Conservation (phyloP, 2,888 invertebrate genomes). For the Corbicula japonica region DNA sequence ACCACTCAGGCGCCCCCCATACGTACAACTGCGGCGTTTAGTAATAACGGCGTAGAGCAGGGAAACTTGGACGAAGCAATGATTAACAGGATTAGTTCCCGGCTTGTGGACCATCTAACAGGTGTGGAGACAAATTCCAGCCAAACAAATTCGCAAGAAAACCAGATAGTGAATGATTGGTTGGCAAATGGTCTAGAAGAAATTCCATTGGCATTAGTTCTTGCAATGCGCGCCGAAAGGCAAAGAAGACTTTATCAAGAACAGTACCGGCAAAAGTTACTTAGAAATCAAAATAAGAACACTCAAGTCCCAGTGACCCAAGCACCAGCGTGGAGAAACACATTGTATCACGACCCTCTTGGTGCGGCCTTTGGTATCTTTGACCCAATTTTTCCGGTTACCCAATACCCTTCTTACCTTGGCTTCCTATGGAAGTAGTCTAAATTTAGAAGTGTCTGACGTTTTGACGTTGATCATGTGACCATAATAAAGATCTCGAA, state of each 20-base stretch:
- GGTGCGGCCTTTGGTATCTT: too few species aligned
- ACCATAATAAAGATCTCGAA: too few species aligned
- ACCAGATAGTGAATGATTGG: constrained; percentile 10
- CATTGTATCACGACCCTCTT: too few species aligned
- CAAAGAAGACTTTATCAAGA: not conserved
- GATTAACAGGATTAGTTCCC: constrained; percentile 27
- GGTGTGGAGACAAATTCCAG: constrained; percentile 8
- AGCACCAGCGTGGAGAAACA: too few species aligned
- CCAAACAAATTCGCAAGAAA: constrained; percentile 13
- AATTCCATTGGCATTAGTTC: constrained; percentile 1
- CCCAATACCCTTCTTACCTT: too few species aligned
- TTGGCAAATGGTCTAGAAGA: constrained; percentile 15
- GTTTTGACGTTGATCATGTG: too few species aligned
- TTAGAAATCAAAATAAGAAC: too few species aligned
- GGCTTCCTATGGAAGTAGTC: too few species aligned
- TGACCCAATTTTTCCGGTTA: too few species aligned
- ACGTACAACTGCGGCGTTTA: not conserved
- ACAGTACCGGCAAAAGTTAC: not conserved
- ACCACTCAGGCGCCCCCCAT: not conserved
- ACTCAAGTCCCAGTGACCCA: too few species aligned
- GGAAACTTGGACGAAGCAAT: constrained; percentile 20
- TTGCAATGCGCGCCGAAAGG: not conserved
- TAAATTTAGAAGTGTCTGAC: too few species aligned
- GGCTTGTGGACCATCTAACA: constrained; percentile 25
- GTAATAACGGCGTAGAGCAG: not conserved